phyloP scores from a whole-genome alignment of 2,113 vertebrate species.

The Motacilla alba region DNA sequence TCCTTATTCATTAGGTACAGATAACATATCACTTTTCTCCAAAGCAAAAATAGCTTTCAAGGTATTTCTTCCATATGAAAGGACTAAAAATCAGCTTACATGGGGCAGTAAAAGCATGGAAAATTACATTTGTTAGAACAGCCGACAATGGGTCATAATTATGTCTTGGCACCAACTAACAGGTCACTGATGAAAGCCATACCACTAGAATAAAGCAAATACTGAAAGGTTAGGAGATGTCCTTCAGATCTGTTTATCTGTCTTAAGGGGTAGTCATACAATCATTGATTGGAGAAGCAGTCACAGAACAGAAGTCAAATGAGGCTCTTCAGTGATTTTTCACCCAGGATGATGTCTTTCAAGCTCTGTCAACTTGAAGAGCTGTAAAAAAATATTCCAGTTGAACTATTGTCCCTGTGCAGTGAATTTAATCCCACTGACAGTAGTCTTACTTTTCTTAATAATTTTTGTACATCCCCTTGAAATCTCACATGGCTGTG shows the following conservation, averaged over 20 bases:
- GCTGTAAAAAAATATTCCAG: background rate
- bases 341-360: background rate
- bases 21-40: background rate
- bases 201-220: background rate
- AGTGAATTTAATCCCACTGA: background rate
- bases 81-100: background rate
- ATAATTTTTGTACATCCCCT: background rate
- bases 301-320: background rate
- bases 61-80: background rate
- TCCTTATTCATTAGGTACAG: constrained; percentile 9
- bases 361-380: constrained; percentile 11
- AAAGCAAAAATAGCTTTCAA: background rate
- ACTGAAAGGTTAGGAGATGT: background rate
- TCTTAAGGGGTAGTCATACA: background rate
- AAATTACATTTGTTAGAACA: constrained; percentile 22
- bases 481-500: background rate
- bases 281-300: background rate
- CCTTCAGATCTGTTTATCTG: constrained; percentile 24
- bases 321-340: background rate
- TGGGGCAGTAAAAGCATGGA: background rate
- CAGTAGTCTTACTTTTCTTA: background rate
- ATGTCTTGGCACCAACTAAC: background rate
- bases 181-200: constrained; percentile 13
- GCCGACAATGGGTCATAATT: background rate
- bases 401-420: background rate